Evolutionary conservation across 2,797 vertebrate species (phyloP).

Genomic region (Muraenolepis orangiensis): DNA sequence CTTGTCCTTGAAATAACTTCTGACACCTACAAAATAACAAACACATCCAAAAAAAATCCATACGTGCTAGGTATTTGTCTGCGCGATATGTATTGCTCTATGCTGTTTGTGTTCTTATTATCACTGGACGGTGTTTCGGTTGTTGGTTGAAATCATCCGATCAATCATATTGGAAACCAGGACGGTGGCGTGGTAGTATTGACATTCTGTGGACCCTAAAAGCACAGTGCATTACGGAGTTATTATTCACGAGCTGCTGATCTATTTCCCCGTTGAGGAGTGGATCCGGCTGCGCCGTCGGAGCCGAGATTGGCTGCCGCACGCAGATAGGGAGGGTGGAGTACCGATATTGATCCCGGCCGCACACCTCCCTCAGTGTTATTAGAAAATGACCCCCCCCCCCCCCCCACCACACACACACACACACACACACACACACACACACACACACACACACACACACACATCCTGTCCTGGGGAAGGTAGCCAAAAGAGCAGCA

Average conservation of each 20-base stretch:
- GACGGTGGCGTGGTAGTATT: neutral
- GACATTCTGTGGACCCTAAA: neutral
- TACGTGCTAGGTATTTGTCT: neutral
- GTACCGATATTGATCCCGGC: conserved; percentile 36
- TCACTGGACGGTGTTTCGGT: neutral
- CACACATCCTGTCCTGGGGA: conserved; percentile 16
- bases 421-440: too few species aligned
- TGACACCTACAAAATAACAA: neutral
- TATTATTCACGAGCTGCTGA: neutral
- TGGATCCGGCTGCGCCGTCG: neutral
- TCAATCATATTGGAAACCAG: neutral
- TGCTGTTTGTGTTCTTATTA: neutral
- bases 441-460: too few species aligned
- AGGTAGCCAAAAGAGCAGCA: conserved; percentile 29
- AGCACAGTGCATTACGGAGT: neutral
- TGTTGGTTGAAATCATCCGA: neutral
- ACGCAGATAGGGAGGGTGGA: conserved; percentile 5
- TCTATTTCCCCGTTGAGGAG: neutral
- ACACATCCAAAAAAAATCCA: neutral
- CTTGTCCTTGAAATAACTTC: neutral
- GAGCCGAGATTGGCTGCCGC: neutral
- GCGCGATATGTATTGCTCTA: neutral
- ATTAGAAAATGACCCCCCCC: conserved; percentile 49
- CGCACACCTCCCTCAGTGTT: conserved; percentile 29
- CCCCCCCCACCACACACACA: too few species aligned